These are phyloP conservation scores for Ageneiosus marmoratus DNA, from an alignment of 2,113 vertebrate species.

Conservation along the genomic window DNA sequence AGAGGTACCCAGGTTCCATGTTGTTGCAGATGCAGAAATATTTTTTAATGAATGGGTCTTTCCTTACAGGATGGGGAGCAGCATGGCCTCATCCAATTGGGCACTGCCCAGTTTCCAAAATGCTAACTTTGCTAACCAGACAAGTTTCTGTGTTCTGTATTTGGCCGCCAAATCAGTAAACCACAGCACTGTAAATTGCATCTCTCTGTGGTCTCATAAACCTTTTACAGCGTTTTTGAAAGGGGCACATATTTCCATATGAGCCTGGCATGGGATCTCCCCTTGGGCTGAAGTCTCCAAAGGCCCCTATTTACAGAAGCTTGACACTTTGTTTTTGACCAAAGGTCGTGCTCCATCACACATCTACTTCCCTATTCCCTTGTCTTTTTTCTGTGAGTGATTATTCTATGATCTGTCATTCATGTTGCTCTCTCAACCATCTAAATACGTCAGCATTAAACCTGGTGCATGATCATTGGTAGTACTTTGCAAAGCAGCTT, in stretches of 20 bases:
- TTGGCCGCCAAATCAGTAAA: neutral
- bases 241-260: neutral
- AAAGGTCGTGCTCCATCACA: slow-evolving; percentile 39
- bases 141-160: neutral
- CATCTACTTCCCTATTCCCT: neutral
- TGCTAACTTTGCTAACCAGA: neutral
- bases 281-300: neutral
- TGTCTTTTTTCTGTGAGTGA: neutral
- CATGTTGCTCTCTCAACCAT: neutral
- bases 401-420: neutral
- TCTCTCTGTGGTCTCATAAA: neutral
- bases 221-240: neutral
- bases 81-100: neutral
- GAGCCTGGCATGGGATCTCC: neutral
- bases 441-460: neutral
- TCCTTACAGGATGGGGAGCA: neutral
- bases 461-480: neutral
- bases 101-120: neutral
- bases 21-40: neutral
- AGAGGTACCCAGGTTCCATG: neutral
- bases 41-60: neutral
- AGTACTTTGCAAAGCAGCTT: neutral
- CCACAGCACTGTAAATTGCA: neutral
- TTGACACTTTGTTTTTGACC: no score
- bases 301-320: no score